Base-by-base conservation (phyloP, 2,113 vertebrate genomes). In the Platichthys flesus region DNA sequence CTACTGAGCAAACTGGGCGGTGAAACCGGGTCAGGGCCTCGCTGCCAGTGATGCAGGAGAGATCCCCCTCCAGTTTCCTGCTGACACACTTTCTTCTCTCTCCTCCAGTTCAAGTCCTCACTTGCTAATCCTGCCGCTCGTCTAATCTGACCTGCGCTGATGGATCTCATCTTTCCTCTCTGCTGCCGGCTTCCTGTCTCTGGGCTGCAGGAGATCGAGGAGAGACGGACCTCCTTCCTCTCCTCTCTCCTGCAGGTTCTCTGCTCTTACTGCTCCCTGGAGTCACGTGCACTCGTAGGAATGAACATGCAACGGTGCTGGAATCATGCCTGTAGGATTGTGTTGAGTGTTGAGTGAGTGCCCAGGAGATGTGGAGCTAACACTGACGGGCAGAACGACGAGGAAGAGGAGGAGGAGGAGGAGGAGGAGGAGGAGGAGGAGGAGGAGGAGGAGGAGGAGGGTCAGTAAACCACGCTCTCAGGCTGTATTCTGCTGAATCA, bases 401-500 rank as follows among this genome's bases (percentile, higher is more conserved):
- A 54, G 60, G 4, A 28, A 28, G 83, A 55, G 55, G 21, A 31
- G 1, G 57, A 8, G 26, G 24, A n/a, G 60, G 4, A 28, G 26
- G 83, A 55, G 55, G 21, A 31, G 1, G 57, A 16, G 26, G 24
- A 15, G 37, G 4, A 28, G 26, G 26, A 28, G 0, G 26, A 28
- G 4, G 4, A 35, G 12, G 4, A 20, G 20, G 37, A 3, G 9
- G 28, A 35, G 13, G 23, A 35, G 59, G 23, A 69, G 65, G 77
- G 66, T 83, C 72, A 67, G 84, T 68, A 85, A 80, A 82, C 76
- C 79, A 86, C 67, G 69, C 84, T 90, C 84, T 90, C 85, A 79
- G 80, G 76, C 86, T 77, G 83, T 71, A 78, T 90, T 92, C 83
- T 92, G 92, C 92, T 92, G 93, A 92, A 93, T 93, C 91, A 93